Conservation (phyloP, 2,113 vertebrate genomes). For the Sitta europaea region DNA sequence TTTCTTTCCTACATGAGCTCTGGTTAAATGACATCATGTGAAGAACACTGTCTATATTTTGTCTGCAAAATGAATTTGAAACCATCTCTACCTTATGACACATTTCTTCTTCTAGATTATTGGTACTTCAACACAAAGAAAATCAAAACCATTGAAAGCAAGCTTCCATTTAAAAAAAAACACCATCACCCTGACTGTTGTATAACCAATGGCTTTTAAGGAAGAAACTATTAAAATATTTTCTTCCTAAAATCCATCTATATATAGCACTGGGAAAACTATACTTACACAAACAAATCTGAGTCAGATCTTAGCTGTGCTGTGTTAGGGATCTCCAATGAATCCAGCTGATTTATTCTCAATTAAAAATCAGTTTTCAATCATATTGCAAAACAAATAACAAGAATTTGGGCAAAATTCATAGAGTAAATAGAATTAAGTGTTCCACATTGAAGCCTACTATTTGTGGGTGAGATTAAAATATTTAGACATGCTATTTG, state of each 20-base stretch:
- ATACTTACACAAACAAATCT: background rate
- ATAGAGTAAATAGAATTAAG: background rate
- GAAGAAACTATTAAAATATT: background rate
- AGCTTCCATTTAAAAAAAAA: background rate
- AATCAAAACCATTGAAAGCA: background rate
- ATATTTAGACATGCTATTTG: background rate
- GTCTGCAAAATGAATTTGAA: background rate
- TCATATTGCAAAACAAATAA: background rate
- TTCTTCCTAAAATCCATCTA: background rate
- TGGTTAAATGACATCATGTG: background rate
- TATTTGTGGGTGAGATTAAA: background rate
- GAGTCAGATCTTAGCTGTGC: background rate
- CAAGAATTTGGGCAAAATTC: background rate
- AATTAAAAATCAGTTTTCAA: background rate
- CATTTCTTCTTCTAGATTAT: background rate
- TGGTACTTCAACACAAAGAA: background rate
- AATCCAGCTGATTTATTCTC: background rate
- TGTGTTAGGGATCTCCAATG: background rate
- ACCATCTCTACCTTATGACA: background rate
- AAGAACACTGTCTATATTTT: background rate
- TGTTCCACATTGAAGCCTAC: background rate
- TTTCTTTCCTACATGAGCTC: background rate
- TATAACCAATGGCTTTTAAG: background rate
- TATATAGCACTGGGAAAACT: background rate
- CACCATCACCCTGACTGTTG: background rate